phyloP scores from a whole-genome alignment of 1,140 invertebrate species.

The Penaeus japonicus region DNA sequence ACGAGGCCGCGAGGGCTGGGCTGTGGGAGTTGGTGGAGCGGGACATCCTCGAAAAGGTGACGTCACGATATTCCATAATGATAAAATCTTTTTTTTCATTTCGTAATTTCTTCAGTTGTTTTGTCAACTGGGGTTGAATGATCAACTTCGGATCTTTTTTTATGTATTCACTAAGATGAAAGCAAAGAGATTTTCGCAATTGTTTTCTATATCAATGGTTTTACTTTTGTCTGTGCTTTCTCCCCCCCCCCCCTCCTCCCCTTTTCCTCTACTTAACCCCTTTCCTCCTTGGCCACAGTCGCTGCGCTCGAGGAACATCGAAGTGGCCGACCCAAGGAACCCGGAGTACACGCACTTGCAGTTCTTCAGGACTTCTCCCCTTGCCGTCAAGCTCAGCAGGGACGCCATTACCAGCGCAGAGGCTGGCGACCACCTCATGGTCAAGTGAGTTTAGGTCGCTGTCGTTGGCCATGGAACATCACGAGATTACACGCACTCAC shows the following conservation, averaged over 20 bases:
- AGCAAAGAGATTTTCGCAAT: too few species aligned
- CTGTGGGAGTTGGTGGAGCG: not conserved
- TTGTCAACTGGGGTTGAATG: too few species aligned
- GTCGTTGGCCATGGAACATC: too few species aligned
- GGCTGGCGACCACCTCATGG: slow-evolving; percentile 27
- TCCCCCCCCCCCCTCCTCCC: not conserved
- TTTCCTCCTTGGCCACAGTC: not conserved
- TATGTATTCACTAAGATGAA: too few species aligned
- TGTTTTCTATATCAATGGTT: too few species aligned
- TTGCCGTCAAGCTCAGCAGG: slow-evolving; percentile 2
- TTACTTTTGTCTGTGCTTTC: too few species aligned
- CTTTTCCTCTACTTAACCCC: too few species aligned
- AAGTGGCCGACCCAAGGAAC: not conserved
- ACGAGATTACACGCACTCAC: too few species aligned
- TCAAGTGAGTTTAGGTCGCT: not conserved
- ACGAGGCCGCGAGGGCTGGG: not conserved
- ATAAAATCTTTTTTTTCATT: not conserved
- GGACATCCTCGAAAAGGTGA: slow-evolving; percentile 7
- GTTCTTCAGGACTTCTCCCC: slow-evolving; percentile 42
- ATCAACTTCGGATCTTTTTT: too few species aligned
- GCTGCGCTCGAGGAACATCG: not conserved
- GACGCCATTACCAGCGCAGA: slow-evolving; percentile 2
- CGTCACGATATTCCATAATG: not conserved
- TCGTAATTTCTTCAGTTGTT: not conserved
- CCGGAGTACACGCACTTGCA: slow-evolving; percentile 34